phyloP scores from a whole-genome alignment of 1,140 invertebrate species.

The Maniola jurtina region DNA sequence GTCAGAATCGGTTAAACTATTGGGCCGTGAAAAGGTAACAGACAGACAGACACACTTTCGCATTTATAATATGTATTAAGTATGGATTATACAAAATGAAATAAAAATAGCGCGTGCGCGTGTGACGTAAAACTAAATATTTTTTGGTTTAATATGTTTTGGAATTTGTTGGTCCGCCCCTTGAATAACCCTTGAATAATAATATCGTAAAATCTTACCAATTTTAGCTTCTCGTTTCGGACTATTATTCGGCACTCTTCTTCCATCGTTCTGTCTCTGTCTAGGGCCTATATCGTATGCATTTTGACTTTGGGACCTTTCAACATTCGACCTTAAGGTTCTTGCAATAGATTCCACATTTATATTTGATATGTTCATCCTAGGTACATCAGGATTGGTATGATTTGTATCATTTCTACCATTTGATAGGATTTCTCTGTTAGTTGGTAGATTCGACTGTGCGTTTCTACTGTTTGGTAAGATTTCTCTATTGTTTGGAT shows the following conservation, averaged over 20 bases:
- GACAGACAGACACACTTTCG: too few relatives aligned
- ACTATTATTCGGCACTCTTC: constrained; percentile 46
- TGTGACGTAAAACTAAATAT: too few relatives aligned
- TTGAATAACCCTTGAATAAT: too few relatives aligned
- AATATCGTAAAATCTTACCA: constrained; percentile 42
- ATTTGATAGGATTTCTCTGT: not conserved
- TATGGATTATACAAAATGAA: too few relatives aligned
- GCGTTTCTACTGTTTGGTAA: not conserved
- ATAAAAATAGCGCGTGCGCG: too few relatives aligned
- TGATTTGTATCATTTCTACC: not conserved
- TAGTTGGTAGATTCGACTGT: not conserved
- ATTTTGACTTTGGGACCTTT: constrained; percentile 63
- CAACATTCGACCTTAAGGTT: constrained; percentile 46
- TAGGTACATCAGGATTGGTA: not conserved
- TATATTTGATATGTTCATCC: constrained; percentile 2
- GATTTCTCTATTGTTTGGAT: not conserved
- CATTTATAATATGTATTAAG: too few relatives aligned
- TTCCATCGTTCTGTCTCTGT: constrained; percentile 30
- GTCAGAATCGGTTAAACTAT: too few relatives aligned
- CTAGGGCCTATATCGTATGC: constrained; percentile 48
- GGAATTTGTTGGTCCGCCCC: too few relatives aligned
- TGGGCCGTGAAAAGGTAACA: too few relatives aligned
- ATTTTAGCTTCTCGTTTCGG: constrained; percentile 53
- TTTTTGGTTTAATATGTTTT: too few relatives aligned
- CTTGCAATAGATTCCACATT: constrained; percentile 40